Percentiles rank a stretch among this genome's conserved stretches.
phyloP scores from a whole-genome alignment of 2,113 vertebrate species.

The Thinocorus orbignyianus region DNA sequence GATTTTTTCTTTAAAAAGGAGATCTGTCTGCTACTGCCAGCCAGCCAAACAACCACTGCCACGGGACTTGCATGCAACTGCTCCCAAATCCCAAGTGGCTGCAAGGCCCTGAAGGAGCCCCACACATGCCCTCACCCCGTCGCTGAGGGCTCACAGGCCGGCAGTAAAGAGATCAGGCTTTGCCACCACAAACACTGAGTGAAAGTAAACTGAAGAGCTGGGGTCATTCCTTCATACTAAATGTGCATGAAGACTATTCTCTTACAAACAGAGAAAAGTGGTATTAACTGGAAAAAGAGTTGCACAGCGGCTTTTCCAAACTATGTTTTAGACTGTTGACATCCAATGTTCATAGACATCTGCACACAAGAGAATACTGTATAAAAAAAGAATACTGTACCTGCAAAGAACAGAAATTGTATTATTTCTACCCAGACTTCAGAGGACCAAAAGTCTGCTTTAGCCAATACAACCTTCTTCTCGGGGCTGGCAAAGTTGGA shows the following conservation, averaged over 20 bases:
- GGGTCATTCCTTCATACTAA: background rate
- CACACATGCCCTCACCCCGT: background rate
- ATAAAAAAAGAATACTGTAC: background rate
- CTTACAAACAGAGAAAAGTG: background rate
- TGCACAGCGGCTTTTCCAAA: background rate
- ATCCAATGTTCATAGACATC: background rate
- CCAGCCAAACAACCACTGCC: background rate
- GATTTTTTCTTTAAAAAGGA: background rate
- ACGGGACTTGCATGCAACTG: background rate
- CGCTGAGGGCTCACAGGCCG: background rate
- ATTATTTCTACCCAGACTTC: background rate
- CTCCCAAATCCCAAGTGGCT: background rate
- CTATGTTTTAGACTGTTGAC: background rate
- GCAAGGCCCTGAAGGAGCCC: background rate
- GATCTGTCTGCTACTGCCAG: background rate
- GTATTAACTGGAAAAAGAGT: background rate
- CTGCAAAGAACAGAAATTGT: background rate
- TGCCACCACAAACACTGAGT: background rate
- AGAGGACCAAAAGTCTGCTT: background rate
- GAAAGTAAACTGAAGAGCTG: background rate
- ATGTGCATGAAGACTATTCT: background rate
- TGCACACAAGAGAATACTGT: background rate
- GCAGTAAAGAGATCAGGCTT: background rate
- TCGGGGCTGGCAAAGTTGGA: background rate
- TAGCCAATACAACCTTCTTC: background rate